Evolutionary conservation across 2,113 vertebrate species (phyloP), one percentile per base, ranked within the genome.

Genomic region (Tor tambroides): DNA sequence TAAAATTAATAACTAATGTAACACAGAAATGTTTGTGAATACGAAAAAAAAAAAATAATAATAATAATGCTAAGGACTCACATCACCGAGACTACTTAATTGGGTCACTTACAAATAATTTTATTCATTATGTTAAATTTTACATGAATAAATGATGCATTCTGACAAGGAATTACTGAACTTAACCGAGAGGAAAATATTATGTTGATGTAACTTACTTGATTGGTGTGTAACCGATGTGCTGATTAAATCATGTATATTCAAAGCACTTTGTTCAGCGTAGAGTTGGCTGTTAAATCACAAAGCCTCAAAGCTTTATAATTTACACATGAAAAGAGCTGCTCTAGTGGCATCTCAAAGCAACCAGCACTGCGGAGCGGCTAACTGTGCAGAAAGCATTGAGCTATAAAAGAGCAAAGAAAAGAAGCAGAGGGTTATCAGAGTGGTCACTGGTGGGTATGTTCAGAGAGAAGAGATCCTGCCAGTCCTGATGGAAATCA

Each of bases 401-500:
- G 49, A 79, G 28, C 30, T 56, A 56, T 51, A 51, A 51, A 77
- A 51, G 26, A 49, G 75, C 75, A 77, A n/a, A 30, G 65, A 21
- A 26, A 56, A 38, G 56, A 72, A 51, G 71, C 30, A 61, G 11
- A 67, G 82, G 72, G 82, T 51, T 71, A 74, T 80, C 78, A 51
- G 65, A 69, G 38, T 32, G 8, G 51, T 49, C 49, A 35, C n/a
- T 84, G 41, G 23, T 83, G 56, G 56, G 26, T 79, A 56, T 79
- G 76, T 79, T 56, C 76, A 59, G 76, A 59, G 28, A 56, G 76
- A 79, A 23, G 2, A 56, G 17, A 79, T 56, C 87, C 87, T 90
- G 78, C 86, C 86, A 92, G 90, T 88, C 89, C 91, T 94, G 92
- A 94, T 93, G 90, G 92, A 94, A 94, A 94, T 92, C 93, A 94